These are phyloP conservation scores for Ctenomys sociabilis DNA, from an alignment of 2,113 vertebrate species.

Conservation along the genomic window DNA sequence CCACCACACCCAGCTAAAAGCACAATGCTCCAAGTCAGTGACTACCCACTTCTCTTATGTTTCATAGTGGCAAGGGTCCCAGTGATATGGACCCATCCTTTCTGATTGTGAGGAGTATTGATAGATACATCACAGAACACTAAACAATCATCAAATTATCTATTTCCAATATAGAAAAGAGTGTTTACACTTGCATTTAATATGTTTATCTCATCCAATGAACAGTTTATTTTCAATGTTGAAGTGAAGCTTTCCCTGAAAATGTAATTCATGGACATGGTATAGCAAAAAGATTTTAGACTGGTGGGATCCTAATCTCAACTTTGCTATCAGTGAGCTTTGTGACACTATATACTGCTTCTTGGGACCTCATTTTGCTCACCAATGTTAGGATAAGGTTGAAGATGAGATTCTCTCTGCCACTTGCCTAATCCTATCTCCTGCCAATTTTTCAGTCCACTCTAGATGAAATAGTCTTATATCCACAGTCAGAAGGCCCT, in stretches of 20 bases:
- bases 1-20: background rate
- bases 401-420: background rate
- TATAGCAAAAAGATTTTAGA: background rate
- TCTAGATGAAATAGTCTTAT: background rate
- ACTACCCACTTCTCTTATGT: background rate
- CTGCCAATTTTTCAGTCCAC: background rate
- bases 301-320: background rate
- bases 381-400: background rate
- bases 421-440: background rate
- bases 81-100: background rate
- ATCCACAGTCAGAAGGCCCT: background rate
- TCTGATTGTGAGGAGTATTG: background rate
- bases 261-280: background rate
- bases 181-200: slow-evolving; percentile 4
- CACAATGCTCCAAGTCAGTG: background rate
- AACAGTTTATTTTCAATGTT: slow-evolving; percentile 27
- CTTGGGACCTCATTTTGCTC: background rate
- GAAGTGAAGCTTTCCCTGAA: background rate
- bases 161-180: background rate
- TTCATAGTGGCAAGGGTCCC: background rate
- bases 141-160: background rate
- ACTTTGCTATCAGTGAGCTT: background rate
- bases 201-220: background rate
- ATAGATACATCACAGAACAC: background rate
- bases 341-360: fast-evolving